These are phyloP conservation scores for Genyomyrus donnyi DNA, from an alignment of 2,113 vertebrate species.

Conservation along the genomic window DNA sequence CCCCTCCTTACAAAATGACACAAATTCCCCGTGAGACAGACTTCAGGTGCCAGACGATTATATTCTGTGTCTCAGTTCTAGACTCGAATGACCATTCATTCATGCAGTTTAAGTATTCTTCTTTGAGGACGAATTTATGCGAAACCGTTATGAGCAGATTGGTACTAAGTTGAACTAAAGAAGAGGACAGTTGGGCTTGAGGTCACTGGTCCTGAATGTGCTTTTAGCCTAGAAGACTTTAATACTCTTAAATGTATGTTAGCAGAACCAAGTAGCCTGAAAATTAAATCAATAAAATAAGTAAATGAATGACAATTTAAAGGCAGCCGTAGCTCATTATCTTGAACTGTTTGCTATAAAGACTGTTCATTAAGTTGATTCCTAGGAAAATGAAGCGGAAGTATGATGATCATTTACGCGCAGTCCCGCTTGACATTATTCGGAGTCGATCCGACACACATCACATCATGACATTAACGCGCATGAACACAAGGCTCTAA, in stretches of 20 bases:
- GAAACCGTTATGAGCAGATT: not conserved
- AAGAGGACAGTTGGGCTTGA: not conserved
- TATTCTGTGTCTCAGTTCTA: not conserved
- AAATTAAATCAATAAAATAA: constrained; percentile 35
- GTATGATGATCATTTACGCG: constrained; percentile 40
- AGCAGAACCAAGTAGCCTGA: not conserved
- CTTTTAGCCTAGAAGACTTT: constrained; percentile 14
- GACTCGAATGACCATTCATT: not conserved
- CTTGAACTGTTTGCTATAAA: constrained; percentile 56
- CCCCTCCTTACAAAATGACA: not conserved
- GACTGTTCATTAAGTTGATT: constrained; percentile 59
- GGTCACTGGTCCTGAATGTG: constrained; percentile 13
- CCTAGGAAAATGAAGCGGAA: constrained; percentile 63
- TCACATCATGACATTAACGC: constrained; percentile 20
- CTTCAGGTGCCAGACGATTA: not conserved
- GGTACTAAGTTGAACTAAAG: not conserved
- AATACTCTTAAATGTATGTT: not conserved
- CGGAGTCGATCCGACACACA: constrained; percentile 28
- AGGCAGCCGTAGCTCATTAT: constrained; percentile 36
- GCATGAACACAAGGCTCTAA: constrained; percentile 34
- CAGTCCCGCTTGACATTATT: constrained; percentile 33
- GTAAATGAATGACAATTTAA: constrained; percentile 47
- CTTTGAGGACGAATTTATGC: not conserved
- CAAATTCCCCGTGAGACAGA: not conserved
- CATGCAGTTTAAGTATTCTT: not conserved